Evolutionary conservation across 2,113 vertebrate genomes (phyloP), one percentile per base, ranked within the genome.

Genomic region (Agapornis roseicollis): DNA sequence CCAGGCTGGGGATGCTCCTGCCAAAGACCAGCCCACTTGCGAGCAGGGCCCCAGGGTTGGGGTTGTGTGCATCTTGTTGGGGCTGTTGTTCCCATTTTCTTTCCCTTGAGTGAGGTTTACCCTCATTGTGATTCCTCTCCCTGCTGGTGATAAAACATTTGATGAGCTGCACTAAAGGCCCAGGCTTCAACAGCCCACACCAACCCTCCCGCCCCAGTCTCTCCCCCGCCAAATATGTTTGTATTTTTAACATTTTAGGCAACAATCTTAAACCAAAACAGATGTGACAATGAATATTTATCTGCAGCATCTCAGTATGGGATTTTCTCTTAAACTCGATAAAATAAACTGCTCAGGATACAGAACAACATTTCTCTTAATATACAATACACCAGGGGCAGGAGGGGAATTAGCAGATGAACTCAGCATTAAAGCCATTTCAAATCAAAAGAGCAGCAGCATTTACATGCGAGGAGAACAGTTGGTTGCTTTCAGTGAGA

Each of bases 231-330:
- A 95, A 95, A 95, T 88, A 90, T 96, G 94, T 96, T 97, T 97
- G 94, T 97, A 89, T 97, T 96, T 97, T 97, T 97, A 96, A 96
- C 96, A 80, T 97, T 96, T 96, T 95, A 95, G 91, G 95, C 97
- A 97, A 96, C 97, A 96, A 93, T 95, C 91, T 96, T 97, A 97
- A 97, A 97, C 76, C 20, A 74, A 97, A 97, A 91, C 97, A 97
- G 96, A 97, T 97, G 96, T 97, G 96, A 95, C 95, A 96, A 95
- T 97, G 97, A 96, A 97, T 97, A 96, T 97, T 97, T 97, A 97
- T 97, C 97, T 97, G 85, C 96, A 83, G 93, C 96, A 97, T 97
- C 97, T 97, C 95, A 92, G 96, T 96, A 89, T 96, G 97, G 93
- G 95, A 97, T 97, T 97, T 96, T 95, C 94, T 97, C 96, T 97